phyloP scores from a whole-genome alignment of 2,797 vertebrate species.

The Alectoris magna region DNA sequence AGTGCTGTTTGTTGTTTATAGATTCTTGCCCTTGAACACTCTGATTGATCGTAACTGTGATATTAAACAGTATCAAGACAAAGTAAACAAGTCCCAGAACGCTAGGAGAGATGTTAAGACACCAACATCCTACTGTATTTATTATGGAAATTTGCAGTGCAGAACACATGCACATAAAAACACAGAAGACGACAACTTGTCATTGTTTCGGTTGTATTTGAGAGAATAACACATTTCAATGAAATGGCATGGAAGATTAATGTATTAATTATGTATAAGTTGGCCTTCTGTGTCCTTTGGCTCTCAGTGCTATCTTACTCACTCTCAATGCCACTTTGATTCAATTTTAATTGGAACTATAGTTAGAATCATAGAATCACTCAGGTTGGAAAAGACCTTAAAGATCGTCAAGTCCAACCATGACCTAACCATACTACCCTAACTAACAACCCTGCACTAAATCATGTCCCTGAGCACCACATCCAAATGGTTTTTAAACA shows the following conservation, averaged over 20 bases:
- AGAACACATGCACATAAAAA: neutral
- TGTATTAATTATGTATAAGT: slow-evolving; percentile 42
- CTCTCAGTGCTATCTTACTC: neutral
- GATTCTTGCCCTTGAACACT: neutral
- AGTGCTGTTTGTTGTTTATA: neutral
- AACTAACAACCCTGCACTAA: too few relatives aligned
- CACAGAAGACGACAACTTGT: neutral
- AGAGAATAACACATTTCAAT: slow-evolving; percentile 4
- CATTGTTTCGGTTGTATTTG: slow-evolving; percentile 1
- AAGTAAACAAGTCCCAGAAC: neutral
- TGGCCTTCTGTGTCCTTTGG: slow-evolving; percentile 29
- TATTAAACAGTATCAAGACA: neutral
- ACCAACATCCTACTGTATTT: neutral
- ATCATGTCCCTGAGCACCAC: too few relatives aligned
- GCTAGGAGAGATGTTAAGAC: neutral
- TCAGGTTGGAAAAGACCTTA: too few relatives aligned
- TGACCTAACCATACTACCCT: too few relatives aligned
- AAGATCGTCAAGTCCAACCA: too few relatives aligned
- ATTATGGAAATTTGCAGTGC: neutral
- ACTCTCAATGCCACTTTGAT: neutral
- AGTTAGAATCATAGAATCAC: too few relatives aligned
- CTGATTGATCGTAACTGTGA: neutral
- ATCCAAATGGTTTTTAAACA: too few relatives aligned
- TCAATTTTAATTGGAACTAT: neutral
- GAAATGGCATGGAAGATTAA: slow-evolving; percentile 35